A percentile compares a stretch with the other conserved stretches of the same genome.
Evolutionary conservation across 2,797 vertebrate genomes (phyloP).

Genomic region (Merluccius polli): DNA sequence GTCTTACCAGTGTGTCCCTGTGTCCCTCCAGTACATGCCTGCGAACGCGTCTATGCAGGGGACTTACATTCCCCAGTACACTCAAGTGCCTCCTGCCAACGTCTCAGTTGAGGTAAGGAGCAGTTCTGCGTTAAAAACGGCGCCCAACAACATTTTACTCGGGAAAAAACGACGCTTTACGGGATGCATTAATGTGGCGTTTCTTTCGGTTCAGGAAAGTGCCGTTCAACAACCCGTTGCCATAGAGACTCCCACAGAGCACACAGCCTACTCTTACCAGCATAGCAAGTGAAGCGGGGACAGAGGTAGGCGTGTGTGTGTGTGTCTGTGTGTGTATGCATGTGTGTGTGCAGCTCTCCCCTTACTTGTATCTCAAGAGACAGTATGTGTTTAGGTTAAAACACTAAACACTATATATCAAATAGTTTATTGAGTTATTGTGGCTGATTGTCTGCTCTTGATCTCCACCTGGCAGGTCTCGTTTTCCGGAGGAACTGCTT

Average conservation of each 20-base stretch:
- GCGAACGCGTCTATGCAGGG: conserved; percentile 84
- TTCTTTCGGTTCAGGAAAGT: conserved; percentile 74
- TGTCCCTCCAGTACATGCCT: conserved; percentile 79
- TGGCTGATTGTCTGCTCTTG: neutral
- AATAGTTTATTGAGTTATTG: neutral
- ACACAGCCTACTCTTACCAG: conserved; percentile 87
- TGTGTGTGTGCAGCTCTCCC: neutral
- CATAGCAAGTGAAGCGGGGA: conserved; percentile 82
- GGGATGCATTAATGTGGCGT: conserved; percentile 10
- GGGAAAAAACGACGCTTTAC: conserved; percentile 12
- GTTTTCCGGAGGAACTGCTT: neutral
- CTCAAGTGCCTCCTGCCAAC: conserved; percentile 83
- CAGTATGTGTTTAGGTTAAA: neutral
- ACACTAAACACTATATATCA: too few species aligned
- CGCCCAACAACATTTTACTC: neutral
- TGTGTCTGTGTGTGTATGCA: neutral
- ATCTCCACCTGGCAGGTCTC: neutral
- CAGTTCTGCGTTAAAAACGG: neutral
- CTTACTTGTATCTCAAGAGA: neutral
- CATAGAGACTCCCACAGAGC: conserved; percentile 85
- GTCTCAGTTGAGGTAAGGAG: conserved; percentile 85
- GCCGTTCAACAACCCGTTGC: conserved; percentile 81
- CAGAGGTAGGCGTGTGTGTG: conserved; percentile 47
- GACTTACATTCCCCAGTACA: conserved; percentile 86
- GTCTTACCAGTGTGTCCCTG: neutral